phyloP scores from a whole-genome alignment of 1,140 invertebrate genomes.

The Calosoma granatense region DNA sequence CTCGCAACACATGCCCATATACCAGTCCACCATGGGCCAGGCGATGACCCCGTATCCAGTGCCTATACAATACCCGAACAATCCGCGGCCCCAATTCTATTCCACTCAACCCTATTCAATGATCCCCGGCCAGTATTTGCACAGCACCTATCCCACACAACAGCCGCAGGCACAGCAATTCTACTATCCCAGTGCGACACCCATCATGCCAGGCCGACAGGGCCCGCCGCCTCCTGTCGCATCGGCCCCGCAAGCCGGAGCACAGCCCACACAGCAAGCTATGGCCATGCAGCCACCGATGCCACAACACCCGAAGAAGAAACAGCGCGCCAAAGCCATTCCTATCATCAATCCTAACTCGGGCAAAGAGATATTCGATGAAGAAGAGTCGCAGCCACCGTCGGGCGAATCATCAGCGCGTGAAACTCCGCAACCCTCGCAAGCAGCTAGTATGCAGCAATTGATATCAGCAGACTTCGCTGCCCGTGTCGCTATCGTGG shows the following conservation, averaged over 20 bases:
- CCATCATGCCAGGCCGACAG: neutral
- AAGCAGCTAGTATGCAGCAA: conserved; percentile 11
- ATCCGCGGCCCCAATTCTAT: conserved; percentile 12
- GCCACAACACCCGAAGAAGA: conserved; percentile 18
- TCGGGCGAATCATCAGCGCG: conserved; percentile 32
- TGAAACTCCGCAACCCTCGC: conserved; percentile 28
- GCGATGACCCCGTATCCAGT: conserved; percentile 11
- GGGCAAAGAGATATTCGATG: conserved; percentile 27
- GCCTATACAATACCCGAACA: conserved; percentile 14
- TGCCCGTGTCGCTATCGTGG: conserved; percentile 22
- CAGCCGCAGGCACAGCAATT: neutral
- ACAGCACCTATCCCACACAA: neutral
- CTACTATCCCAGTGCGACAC: neutral
- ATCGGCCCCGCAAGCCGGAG: neutral
- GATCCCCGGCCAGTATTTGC: neutral
- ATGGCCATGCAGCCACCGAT: conserved; percentile 14
- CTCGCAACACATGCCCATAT: conserved; percentile 11
- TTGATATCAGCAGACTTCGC: conserved; percentile 22
- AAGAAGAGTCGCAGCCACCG: conserved; percentile 26
- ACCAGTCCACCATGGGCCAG: conserved; percentile 6
- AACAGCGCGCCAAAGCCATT: conserved; percentile 21
- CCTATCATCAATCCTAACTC: conserved; percentile 30
- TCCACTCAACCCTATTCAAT: neutral
- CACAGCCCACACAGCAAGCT: neutral
- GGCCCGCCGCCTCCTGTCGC: neutral